phyloP scores from a whole-genome alignment of 2,797 vertebrate species.

The Sebastes taczanowskii region DNA sequence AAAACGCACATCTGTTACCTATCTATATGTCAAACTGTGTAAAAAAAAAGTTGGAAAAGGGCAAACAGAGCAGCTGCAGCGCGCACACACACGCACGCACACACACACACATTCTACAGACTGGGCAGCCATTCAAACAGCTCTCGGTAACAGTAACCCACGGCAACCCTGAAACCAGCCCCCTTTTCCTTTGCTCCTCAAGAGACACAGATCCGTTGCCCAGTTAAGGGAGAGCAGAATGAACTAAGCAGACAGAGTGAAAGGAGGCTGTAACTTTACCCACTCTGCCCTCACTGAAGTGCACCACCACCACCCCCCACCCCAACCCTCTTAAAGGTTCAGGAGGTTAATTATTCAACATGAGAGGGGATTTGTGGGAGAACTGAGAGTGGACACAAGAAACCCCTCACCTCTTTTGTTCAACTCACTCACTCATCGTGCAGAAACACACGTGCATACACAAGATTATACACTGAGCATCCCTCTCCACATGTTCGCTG shows the following conservation, averaged over 20 bases:
- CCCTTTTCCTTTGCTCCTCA: conserved; percentile 54
- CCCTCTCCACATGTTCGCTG: conserved; percentile 33
- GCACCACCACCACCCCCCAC: conserved; percentile 49
- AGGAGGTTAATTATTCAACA: conserved; percentile 80
- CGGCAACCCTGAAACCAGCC: conserved; percentile 72
- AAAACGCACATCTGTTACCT: conserved; percentile 41
- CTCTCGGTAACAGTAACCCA: conserved; percentile 79
- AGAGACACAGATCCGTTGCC: conserved; percentile 67
- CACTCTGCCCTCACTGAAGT: conserved; percentile 61
- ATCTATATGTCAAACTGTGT: conserved; percentile 35
- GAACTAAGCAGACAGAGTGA: conserved; percentile 51
- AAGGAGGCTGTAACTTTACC: conserved; percentile 77
- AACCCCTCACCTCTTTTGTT: conserved; percentile 48
- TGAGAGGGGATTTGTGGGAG: conserved; percentile 55
- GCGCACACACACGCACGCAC: conserved; percentile 39
- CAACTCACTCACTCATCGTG: conserved; percentile 13
- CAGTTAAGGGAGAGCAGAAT: conserved; percentile 57
- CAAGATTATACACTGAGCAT: neutral
- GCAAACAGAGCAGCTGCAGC: conserved; percentile 51
- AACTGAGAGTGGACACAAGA: conserved; percentile 57
- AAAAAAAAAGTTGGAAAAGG: conserved; percentile 50
- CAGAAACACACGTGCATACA: conserved; percentile 4
- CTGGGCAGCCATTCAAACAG: conserved; percentile 71
- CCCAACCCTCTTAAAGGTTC: conserved; percentile 55
- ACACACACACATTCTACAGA: conserved; percentile 62